Base-by-base conservation (phyloP, 2,888 invertebrate genomes). In the Nomada fucata region DNA sequence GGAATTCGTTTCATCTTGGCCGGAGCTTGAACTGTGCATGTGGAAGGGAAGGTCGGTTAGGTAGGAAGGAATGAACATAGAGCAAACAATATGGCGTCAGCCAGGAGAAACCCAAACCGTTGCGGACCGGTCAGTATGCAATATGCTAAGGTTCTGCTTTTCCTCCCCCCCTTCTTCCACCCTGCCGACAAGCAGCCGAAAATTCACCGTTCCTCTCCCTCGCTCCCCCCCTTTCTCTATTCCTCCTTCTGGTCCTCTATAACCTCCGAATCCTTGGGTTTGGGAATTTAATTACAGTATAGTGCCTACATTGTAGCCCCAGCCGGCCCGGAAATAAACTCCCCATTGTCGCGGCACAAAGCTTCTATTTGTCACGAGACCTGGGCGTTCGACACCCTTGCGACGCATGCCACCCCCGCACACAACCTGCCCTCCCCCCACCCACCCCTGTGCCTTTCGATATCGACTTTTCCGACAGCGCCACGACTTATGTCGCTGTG, bases 241-340 rank as follows among this genome's bases (percentile, higher is more conserved):
- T 82, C 85, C 86, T 80, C 86, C 87, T 86, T 86, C 83, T 82
- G 82, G 81, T 86, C 88, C 89, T 85, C 89, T 85, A 88, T 83
- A 85, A 85, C 88, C 88, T 84, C 84, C 88, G 83, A 92, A 92
- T 93, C 93, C 92, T 93, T 91, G 92, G 92, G 92, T 92, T 92
- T 93, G 93, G 92, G 92, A 93, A 93, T 93, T 93, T 93, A 93
- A 93, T 93, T 93, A 93, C 93, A 92, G 91, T 92, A 92, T 92
- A 92, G 93, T 93, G 93, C 93, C 93, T 93, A 92, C 92, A 93
- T 93, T 93, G 93, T 93, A 93, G 91, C 92, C 91, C 92, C 92
- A 93, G 93, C 93, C 93, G 92, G 92, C 91, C 92, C 93, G 93
- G 93, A 93, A 93, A 93, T 93, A 93, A 93, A 93, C 93, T 93